Base-by-base conservation (phyloP, 1,140 invertebrate species). In the Pogonus chalceus region DNA sequence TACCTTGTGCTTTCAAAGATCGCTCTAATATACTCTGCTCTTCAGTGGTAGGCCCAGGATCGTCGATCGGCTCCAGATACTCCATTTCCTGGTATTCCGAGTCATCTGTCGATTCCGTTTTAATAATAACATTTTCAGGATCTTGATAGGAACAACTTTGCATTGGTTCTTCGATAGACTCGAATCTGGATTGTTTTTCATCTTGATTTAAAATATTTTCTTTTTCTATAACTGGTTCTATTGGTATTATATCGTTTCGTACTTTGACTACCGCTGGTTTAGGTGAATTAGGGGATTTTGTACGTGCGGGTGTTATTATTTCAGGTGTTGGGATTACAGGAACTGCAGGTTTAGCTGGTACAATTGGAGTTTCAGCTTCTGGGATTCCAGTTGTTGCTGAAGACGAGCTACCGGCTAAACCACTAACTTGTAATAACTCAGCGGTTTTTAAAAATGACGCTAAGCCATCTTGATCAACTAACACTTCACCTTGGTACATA, bases 401-500 rank as follows among this genome's bases (percentile, higher is more conserved):
- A 22, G 43, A 48, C 39, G 35, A 43, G n/a, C 47, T 35, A 20
- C 72, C 56, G 79, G 76, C 68, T 18, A 88, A 70, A 4, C 85
- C 85, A 68, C 84, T 84, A 10, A 88, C 79, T 71, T 86, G 82
- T 39, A 88, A 68, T 20, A 82, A 73, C 60, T 84, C 81, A 48
- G 85, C 85, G 26, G 84, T 82, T 64, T 84, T 82, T 43, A 88
- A 66, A 60, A 88, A 85, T 39, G 79, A 79, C 46, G 80, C 73
- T 48, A 88, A 64, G 60, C 86, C 82, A 57, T 84, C 82, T 65
- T 87, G 81, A 55, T 78, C 75, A 49, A 88, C 80, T 62, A 84
- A 82, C 0, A 87, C 84, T 73, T 87, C 83, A 52, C 85, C 85
- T 69, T 82, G 79, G 59, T 88, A 88, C 80, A 88, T 87, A 58